Evolutionary conservation across 1,140 invertebrate genomes (phyloP), one percentile per base, ranked within the genome.

Genomic region (Sminthurides bifidus): DNA sequence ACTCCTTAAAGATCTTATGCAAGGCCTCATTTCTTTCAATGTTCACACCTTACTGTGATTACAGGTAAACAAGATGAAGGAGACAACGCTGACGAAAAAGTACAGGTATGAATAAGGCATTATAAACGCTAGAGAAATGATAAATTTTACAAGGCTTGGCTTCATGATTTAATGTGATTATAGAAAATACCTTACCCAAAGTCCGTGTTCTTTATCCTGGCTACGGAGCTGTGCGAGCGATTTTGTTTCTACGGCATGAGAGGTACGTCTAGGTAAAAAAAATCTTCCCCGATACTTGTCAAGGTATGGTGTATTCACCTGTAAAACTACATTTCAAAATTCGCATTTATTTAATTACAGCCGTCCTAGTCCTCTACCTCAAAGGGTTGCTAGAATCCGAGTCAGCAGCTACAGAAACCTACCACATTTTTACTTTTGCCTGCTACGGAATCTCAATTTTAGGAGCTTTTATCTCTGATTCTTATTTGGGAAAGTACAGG

Each of bases 231-330:
- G 69, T 96, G 92, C 71, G 93, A 97, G 74, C 77, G 92, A 67
- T 97, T 96, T 72, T 89, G 84, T 33, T 96, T 81, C 70, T 96
- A 95, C 81, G 92, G 92, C 67, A 89, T 95, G 84, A 81, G 85
- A 81, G 85, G 91, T 94, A 74, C 78, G 81, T 78, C 21, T 51
- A 44, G 40, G 29, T 51, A 21, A n/a, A 12, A 49, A 14, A 15
- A 10, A 14, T 44, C 41, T 14, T 15, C 41, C 21, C 14, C 8
- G 10, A 10, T 19, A 44, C 41, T 14, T 10, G 29, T 27, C 10
- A 35, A 51, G 17, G 23, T 15, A 45, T 43, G 33, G 24, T 10
- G 37, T 46, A 23, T 52, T 54, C 27, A 37, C 43, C 43, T 50
- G 5, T 58, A 53, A 49, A n/a, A 51, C 15, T 26, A 29, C 12